These are phyloP conservation scores for Caranx melampygus DNA, from an alignment of 2,113 vertebrate genomes.

Conservation along the genomic window DNA sequence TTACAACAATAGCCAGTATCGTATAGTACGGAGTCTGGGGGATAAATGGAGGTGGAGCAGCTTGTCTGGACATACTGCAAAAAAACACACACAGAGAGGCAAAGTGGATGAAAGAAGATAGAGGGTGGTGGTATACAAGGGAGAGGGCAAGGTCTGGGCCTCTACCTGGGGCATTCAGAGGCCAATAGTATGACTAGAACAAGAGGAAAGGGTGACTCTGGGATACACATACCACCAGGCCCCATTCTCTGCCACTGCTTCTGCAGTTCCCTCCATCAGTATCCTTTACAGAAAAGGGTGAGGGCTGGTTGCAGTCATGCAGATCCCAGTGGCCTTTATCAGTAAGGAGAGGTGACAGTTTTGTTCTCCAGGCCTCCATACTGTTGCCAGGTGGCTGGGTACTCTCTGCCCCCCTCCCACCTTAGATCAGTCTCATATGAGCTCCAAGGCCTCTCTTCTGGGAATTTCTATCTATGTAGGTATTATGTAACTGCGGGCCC, in stretches of 20 bases:
- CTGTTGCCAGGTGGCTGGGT: constrained; percentile 65
- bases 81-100: constrained; percentile 45
- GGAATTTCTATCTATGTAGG: constrained; percentile 13
- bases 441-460: constrained; percentile 13
- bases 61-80: constrained; percentile 56
- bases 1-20: constrained; percentile 73
- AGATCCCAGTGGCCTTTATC: constrained; percentile 58
- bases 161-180: constrained; percentile 58
- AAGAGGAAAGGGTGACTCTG: constrained; percentile 35
- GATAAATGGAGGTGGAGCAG: constrained; percentile 53
- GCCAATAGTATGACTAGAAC: constrained; percentile 51
- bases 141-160: constrained; percentile 63
- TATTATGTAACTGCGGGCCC: constrained; percentile 31
- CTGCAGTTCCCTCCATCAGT: background rate
- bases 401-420: constrained; percentile 3
- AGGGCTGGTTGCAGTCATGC: constrained; percentile 55
- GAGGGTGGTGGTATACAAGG: constrained; percentile 35
- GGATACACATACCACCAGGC: constrained; percentile 32
- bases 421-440: constrained; percentile 32
- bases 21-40: constrained; percentile 52
- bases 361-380: constrained; percentile 46
- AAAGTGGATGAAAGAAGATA: constrained; percentile 47
- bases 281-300: constrained; percentile 37
- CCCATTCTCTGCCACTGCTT: constrained; percentile 7
- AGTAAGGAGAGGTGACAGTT: constrained; percentile 33